A percentile compares a stretch with the other conserved stretches of the same genome.
These are phyloP conservation scores for Caenorhabditis afra DNA, from an alignment of 2,888 invertebrate genomes.

Conservation along the genomic window DNA sequence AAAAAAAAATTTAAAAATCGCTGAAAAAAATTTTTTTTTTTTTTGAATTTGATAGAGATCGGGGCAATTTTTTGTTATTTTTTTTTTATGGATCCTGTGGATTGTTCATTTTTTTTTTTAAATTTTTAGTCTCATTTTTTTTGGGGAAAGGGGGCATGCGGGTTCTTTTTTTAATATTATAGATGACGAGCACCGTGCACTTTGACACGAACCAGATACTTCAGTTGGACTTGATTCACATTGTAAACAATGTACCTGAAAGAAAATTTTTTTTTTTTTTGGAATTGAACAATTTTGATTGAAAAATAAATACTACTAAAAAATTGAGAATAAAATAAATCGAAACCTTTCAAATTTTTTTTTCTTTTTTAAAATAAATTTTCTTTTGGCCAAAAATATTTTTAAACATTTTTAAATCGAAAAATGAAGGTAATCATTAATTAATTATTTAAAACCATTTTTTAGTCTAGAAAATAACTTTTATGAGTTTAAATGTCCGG, in stretches of 20 bases:
- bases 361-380: neutral
- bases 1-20: too few species aligned
- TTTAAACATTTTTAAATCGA: neutral
- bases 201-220: slow-evolving; percentile 88
- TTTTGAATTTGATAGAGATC: too few species aligned
- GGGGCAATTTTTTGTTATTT: too few species aligned
- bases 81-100: too few species aligned
- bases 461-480: too few species aligned
- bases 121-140: too few species aligned
- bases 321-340: too few species aligned
- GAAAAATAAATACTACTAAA: too few species aligned
- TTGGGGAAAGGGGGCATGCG: neutral
- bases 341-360: neutral
- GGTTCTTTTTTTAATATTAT: neutral
- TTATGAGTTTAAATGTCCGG: too few species aligned
- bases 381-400: neutral
- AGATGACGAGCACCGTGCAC: slow-evolving; percentile 27
- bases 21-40: too few species aligned
- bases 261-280: neutral
- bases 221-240: slow-evolving; percentile 92
- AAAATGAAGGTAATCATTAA: slow-evolving; percentile 1
- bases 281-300: neutral
- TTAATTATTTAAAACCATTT: too few species aligned
- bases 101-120: too few species aligned
- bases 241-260: slow-evolving; percentile 90